Conservation (phyloP, 2,113 vertebrate species). For the Perognathus longimembris region DNA sequence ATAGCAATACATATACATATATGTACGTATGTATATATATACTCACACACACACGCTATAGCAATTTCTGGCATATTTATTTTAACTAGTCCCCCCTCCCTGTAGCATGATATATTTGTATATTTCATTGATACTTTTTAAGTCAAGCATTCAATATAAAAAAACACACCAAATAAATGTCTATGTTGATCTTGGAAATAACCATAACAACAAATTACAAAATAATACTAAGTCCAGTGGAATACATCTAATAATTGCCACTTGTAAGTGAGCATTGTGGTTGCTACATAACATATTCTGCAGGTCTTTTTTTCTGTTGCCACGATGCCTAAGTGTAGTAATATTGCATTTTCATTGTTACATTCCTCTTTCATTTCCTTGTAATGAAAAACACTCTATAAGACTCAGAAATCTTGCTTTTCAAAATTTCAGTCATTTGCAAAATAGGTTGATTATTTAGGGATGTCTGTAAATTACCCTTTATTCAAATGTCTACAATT, state of each 20-base stretch:
- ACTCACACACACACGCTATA: too few relatives aligned
- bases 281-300: background rate
- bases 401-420: conserved; percentile 16
- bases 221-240: background rate
- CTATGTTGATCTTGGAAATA: background rate
- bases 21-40: too few relatives aligned
- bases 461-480: conserved; percentile 65
- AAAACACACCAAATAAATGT: background rate
- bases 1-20: too few relatives aligned
- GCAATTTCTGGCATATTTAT: background rate
- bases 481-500: conserved; percentile 64
- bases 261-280: background rate
- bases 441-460: conserved; percentile 63
- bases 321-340: background rate
- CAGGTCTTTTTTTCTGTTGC: background rate
- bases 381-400: conserved; percentile 13
- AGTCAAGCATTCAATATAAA: conserved; percentile 2
- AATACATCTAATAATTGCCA: conserved; percentile 11
- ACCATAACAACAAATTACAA: background rate
- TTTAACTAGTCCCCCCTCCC: conserved; percentile 15
- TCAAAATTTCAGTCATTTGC: conserved; percentile 55
- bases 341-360: background rate
- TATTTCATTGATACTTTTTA: background rate
- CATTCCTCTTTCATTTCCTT: background rate
- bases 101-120: background rate